Evolutionary conservation across 2,797 vertebrate species (phyloP), one percentile per base, ranked within the genome.

Genomic region (Naso thynnoides): DNA sequence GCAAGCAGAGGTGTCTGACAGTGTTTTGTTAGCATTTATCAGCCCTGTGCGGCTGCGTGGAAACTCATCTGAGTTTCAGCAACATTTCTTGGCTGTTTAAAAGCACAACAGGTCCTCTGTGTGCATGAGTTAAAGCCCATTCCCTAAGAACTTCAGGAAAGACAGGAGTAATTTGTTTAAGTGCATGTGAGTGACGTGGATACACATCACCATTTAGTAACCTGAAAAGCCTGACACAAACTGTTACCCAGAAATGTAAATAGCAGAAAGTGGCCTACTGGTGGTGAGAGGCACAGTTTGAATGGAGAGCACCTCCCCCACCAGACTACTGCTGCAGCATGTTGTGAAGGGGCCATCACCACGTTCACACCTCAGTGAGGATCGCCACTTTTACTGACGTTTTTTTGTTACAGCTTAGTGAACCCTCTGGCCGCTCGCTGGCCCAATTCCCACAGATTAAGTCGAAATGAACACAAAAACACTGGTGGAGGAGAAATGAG

Each of bases 221-320:
- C 2, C 19, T 13, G 36, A 38, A 24, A 44, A 36, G 47, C 8
- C 29, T 23, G 33, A 56, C 11, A 52, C 48, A 56, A 54, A 44
- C 16, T 45, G 38, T 23, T 69, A 52, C 45, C 24, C 33, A 52
- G 36, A 72, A 41, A 65, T 68, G 75, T 58, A 70, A 77, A 69
- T 50, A 58, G 54, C 65, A 52, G 52, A 53, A 53, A 24, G 11
- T 14, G 59, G 68, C 24, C 64, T 19, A 3, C 24, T 64, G 33
- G 49, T 53, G 73, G 48, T 72, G 84, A 76, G 21, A 68, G 72
- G 68, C 76, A 56, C 65, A 76, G 66, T 86, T 68, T 89, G 83
- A 89, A 86, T 85, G 84, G 73, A 71, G 67, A 73, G 73, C 84
- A 79, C 88, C 85, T 88, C 89, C 91, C 88, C 89, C 82, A 79